Conservation (phyloP, 2,888 invertebrate genomes). For the Leistus spinibarbis region DNA sequence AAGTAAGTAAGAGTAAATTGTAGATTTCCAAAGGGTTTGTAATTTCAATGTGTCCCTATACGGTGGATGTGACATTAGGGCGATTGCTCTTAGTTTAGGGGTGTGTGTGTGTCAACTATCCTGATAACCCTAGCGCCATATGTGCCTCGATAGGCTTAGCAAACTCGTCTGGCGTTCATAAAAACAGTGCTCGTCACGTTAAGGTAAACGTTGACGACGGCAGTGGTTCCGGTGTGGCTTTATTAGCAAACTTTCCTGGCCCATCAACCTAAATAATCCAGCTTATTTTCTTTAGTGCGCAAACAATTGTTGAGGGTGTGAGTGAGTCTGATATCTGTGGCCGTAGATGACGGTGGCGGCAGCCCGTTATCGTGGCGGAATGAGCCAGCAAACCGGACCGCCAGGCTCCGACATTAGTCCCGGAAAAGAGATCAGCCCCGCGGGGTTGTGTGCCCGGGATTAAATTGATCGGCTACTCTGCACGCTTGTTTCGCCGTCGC, state of each 20-base stretch:
- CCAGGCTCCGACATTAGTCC: constrained; percentile 6
- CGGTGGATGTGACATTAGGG: too few species aligned
- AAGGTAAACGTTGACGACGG: constrained; percentile 8
- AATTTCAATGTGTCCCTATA: too few species aligned
- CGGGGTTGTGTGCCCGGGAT: constrained; percentile 18
- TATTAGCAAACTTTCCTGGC: constrained; percentile 9
- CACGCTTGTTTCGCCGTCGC: not conserved
- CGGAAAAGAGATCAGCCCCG: constrained; percentile 25
- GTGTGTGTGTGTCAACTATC: not conserved
- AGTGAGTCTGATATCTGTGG: constrained; percentile 8
- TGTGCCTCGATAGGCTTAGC: not conserved
- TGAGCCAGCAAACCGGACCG: constrained; percentile 1
- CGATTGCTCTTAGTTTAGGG: too few species aligned
- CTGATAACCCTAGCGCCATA: not conserved
- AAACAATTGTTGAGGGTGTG: constrained; percentile 33
- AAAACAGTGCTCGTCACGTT: not conserved
- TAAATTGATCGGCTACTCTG: constrained; percentile 22
- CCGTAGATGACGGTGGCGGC: constrained; percentile 7
- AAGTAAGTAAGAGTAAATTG: too few species aligned
- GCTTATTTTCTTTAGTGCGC: constrained; percentile 38
- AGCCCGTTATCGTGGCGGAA: constrained; percentile 23
- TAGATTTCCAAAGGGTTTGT: too few species aligned
- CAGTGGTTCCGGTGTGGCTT: not conserved
- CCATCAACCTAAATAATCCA: constrained; percentile 33
- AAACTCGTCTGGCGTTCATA: not conserved